Percentiles rank a stretch among this genome's conserved stretches.
phyloP scores from a whole-genome alignment of 2,797 vertebrate species.

The Limnodromus scolopaceus region DNA sequence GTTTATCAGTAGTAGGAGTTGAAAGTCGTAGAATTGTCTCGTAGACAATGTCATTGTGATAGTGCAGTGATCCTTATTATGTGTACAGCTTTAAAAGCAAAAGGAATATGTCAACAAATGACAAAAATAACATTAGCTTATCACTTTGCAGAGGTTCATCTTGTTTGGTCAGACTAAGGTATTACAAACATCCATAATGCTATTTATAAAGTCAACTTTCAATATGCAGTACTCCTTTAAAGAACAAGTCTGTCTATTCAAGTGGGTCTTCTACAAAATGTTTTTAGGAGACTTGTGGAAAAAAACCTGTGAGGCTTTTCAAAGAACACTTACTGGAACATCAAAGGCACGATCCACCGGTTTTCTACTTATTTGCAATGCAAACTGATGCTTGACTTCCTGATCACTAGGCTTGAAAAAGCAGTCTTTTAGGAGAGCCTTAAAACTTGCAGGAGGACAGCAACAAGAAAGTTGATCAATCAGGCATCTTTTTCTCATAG shows the following conservation, averaged over 20 bases:
- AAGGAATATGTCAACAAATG: background rate
- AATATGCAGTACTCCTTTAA: background rate
- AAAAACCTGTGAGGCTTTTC: rapidly evolving
- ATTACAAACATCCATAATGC: background rate
- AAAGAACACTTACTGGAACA: background rate
- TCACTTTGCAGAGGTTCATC: background rate
- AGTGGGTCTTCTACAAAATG: background rate
- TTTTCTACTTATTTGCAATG: background rate
- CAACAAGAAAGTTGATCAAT: background rate
- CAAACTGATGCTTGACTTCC: background rate
- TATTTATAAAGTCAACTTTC: background rate
- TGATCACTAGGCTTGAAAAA: background rate
- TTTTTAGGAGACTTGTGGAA: background rate
- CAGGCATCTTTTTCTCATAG: background rate
- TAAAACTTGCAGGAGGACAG: background rate
- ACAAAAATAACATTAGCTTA: background rate
- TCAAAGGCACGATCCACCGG: background rate
- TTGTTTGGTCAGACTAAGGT: background rate
- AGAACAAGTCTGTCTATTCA: background rate
- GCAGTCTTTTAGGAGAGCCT: background rate
- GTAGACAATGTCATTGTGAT: background rate
- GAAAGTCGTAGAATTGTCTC: background rate
- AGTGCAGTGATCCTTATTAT: background rate
- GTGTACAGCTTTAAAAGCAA: background rate
- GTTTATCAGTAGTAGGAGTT: background rate